Evolutionary conservation across 2,797 vertebrate genomes (phyloP).

Genomic region (Euphonia xanthogaster): DNA sequence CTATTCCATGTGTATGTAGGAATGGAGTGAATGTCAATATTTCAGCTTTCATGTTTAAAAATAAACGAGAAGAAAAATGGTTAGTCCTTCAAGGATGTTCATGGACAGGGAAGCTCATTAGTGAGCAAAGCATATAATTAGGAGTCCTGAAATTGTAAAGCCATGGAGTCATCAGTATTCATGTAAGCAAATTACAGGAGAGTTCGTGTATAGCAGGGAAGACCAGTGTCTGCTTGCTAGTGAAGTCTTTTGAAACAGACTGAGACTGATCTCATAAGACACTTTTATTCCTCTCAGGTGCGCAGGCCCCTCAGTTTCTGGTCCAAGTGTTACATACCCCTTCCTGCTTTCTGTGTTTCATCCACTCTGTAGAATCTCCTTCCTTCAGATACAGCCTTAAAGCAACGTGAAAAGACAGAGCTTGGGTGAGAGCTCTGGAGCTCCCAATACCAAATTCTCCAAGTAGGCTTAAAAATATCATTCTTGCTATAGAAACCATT

Average conservation of each 20-base stretch:
- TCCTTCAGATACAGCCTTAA: background rate
- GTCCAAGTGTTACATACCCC: background rate
- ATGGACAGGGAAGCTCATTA: background rate
- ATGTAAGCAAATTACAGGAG: background rate
- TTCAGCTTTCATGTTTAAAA: background rate
- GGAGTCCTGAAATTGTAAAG: background rate
- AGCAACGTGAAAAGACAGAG: rapidly evolving
- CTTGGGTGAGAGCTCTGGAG: background rate
- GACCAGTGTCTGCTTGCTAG: background rate
- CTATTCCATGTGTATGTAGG: background rate
- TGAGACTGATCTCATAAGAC: background rate
- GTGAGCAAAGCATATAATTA: background rate
- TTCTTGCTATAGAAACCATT: background rate
- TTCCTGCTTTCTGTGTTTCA: background rate
- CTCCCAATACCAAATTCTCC: background rate
- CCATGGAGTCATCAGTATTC: background rate
- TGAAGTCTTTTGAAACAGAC: background rate
- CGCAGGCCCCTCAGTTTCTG: background rate
- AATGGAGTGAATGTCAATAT: background rate
- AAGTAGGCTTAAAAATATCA: background rate
- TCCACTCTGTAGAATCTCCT: background rate
- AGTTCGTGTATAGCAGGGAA: background rate
- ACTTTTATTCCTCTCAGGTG: background rate
- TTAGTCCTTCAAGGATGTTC: background rate
- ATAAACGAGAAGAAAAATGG: background rate